Evolutionary conservation across 37 sponge, comb jelly and placozoan species (phyloP).

Genomic region (Crambe crambe): DNA sequence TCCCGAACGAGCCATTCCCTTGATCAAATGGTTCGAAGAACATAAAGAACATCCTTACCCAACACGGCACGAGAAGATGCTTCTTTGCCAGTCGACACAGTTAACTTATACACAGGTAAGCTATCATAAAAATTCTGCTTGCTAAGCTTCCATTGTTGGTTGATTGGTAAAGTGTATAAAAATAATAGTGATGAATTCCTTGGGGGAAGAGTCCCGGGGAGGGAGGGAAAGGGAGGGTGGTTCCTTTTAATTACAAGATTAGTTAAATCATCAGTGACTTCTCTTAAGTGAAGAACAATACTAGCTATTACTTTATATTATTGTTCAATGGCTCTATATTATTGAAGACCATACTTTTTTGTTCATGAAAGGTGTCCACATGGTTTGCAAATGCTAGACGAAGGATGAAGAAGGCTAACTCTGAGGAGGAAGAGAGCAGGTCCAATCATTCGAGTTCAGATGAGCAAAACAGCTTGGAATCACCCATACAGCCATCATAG

Average conservation of each 20-base stretch:
- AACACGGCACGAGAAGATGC: constrained; percentile 76
- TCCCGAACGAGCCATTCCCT: constrained; percentile 76
- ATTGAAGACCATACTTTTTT: too few relatives aligned
- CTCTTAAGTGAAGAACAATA: too few relatives aligned
- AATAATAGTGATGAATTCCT: too few relatives aligned
- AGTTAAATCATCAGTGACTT: too few relatives aligned
- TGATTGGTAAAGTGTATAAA: too few relatives aligned
- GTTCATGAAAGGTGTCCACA: constrained; percentile 89
- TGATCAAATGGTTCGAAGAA: constrained; percentile 86
- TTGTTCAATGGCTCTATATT: too few relatives aligned
- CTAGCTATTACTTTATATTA: too few relatives aligned
- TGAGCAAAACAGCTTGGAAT: constrained; percentile 15
- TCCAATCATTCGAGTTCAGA: constrained; percentile 15
- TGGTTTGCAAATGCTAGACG: constrained; percentile 88
- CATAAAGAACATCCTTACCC: constrained; percentile 91
- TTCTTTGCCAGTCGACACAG: constrained; percentile 74
- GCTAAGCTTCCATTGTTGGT: too few relatives aligned
- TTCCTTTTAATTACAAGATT: too few relatives aligned
- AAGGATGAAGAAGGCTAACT: constrained; percentile 64
- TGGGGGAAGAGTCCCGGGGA: too few relatives aligned
- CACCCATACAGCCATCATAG: neutral
- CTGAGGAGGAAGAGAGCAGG: constrained; percentile 50
- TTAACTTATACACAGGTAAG: constrained; percentile 86
- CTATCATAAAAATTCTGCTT: neutral
- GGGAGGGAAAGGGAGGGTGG: too few relatives aligned